These are phyloP conservation scores for Lithophane leautieri DNA, from an alignment of 2,888 invertebrate species.

Conservation along the genomic window DNA sequence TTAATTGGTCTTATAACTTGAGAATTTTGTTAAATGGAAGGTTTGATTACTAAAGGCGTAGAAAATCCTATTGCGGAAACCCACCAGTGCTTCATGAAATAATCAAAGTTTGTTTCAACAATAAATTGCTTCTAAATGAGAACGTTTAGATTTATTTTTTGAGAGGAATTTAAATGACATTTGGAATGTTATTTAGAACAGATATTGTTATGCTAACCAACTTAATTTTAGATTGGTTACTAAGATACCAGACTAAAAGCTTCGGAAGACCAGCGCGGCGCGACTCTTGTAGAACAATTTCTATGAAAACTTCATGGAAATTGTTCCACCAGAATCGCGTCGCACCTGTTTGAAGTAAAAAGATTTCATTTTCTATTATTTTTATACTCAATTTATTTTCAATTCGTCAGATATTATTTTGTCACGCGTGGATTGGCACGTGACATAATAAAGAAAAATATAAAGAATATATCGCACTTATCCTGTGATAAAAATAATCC, in stretches of 20 bases:
- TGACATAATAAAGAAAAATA: conserved; percentile 6
- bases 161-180: conserved; percentile 11
- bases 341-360: neutral
- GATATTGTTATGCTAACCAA: neutral
- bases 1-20: conserved; percentile 36
- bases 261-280: too few relatives aligned
- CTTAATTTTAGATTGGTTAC: conserved; percentile 7
- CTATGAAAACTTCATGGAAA: too few relatives aligned
- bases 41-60: conserved; percentile 26
- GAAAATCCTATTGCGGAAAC: conserved; percentile 38
- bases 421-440: neutral
- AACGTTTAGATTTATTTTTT: conserved; percentile 29
- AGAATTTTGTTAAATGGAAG: conserved; percentile 33
- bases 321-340: too few relatives aligned
- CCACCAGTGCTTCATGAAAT: conserved; percentile 8
- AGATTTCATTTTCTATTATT: neutral
- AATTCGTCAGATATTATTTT: neutral
- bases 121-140: conserved; percentile 17
- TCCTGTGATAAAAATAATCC: conserved; percentile 31
- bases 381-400: neutral
- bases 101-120: conserved; percentile 39
- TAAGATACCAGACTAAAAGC: neutral
- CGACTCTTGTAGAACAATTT: too few relatives aligned
- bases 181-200: conserved; percentile 24
- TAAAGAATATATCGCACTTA: neutral